Evolutionary conservation across 2,888 invertebrate genomes (phyloP), one percentile per base, ranked within the genome.

Genomic region (Hypercompe scribonia): DNA sequence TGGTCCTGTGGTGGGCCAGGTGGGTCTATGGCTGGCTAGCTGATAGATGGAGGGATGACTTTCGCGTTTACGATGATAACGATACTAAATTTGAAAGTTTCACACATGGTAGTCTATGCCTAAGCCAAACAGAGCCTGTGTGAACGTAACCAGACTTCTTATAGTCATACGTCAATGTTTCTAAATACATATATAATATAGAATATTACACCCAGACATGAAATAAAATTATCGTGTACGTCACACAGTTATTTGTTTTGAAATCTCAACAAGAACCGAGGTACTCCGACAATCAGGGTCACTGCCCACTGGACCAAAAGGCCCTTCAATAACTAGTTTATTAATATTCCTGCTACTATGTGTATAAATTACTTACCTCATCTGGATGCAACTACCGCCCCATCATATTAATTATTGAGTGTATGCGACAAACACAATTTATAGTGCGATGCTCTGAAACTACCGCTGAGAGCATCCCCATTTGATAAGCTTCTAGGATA

Each of bases 371-470:
- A 15, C 15, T 0, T 61, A 31, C 28, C 28, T 58, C 4, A 63
- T 36, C 15, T n/a, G 31, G 21, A 61, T 72, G 64, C 54, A 42
- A 42, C 36, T 54, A 68, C 50, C 63, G 39, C 28, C 24, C 24
- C 42, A 42, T 69, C 4, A 31, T 65, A 69, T 69, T 72, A 65
- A 58, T 73, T 69, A 65, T 42, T 58, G 64, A 73, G n/a, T 46
- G 58, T 24, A 42, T 42, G 65, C 58, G 42, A 65, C 72, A 69
- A 69, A 69, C 69, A 65, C 15, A 34, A 69, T 73, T 69, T 73
- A 73, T 46, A 42, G 46, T 68, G 68, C 68, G 50, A 18, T 24
- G 39, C 31, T 64, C 24, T 42, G 33, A 28, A 28, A 33, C n/a
- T 36, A 11, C 42, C 54, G 21, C 42, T 39, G 18, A 42, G 69